Conservation (phyloP, 2,888 invertebrate species). For the Caenorhabditis sp. region DNA sequence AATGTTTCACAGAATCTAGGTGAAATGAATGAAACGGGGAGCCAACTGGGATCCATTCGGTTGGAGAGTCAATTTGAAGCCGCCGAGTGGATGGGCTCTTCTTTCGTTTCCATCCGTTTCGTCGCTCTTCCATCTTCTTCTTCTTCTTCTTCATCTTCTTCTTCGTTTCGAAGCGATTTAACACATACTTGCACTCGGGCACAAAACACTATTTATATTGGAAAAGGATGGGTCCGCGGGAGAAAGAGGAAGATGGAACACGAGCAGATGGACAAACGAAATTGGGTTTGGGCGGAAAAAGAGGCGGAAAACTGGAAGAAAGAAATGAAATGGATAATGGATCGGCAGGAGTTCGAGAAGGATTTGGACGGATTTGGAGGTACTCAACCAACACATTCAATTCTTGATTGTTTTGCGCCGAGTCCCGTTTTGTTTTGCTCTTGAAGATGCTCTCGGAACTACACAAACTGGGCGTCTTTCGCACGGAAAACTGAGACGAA, state of each 20-base stretch:
- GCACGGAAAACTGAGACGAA: no score
- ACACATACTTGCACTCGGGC: constrained; percentile 41
- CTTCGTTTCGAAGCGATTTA: constrained; percentile 38
- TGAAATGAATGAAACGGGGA: no score
- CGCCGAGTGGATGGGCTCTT: background rate
- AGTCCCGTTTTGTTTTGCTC: background rate
- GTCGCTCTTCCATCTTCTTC: background rate
- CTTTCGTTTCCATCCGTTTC: background rate
- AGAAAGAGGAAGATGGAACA: constrained; percentile 11
- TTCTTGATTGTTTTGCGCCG: background rate
- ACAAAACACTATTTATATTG: constrained; percentile 50
- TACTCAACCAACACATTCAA: background rate
- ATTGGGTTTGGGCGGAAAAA: background rate
- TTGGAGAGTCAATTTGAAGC: constrained; percentile 7
- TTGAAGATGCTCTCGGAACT: no score
- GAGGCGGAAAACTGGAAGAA: background rate
- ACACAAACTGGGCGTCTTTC: no score
- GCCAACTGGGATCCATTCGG: no score
- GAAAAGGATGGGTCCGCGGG: background rate
- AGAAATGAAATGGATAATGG: constrained; percentile 2
- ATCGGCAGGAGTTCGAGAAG: constrained; percentile 23
- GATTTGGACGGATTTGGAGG: constrained; percentile 7
- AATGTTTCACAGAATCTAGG: no score
- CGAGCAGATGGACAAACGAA: constrained; percentile 8
- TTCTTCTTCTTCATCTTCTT: constrained; percentile 1